These are phyloP conservation scores for Atlantisia rogersi DNA, from an alignment of 2,113 vertebrate species.

Conservation along the genomic window DNA sequence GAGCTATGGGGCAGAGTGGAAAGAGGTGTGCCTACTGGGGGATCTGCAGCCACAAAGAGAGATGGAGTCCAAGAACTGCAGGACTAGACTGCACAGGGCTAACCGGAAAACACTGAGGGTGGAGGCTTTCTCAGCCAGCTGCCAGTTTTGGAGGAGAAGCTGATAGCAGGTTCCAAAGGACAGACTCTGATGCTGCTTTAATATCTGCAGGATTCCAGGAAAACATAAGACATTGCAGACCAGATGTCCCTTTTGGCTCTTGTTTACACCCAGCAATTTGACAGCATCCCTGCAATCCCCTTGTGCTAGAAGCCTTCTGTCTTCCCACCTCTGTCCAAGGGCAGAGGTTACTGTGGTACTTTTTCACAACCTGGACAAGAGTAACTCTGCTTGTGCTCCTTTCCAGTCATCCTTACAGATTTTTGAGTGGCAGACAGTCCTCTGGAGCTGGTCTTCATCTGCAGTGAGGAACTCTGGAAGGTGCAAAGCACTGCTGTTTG, in stretches of 20 bases:
- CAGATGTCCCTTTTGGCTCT: neutral
- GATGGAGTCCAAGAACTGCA: neutral
- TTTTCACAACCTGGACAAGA: neutral
- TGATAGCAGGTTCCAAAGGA: neutral
- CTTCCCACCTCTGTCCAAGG: neutral
- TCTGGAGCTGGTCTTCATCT: neutral
- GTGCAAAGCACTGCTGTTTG: neutral
- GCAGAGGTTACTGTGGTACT: neutral
- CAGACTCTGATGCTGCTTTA: neutral
- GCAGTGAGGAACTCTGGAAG: neutral
- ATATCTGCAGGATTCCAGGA: neutral
- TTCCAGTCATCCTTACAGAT: neutral
- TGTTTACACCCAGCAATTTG: neutral
- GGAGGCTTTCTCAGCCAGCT: neutral
- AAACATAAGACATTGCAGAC: neutral
- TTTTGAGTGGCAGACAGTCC: neutral
- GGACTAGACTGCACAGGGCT: neutral
- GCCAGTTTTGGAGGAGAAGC: neutral
- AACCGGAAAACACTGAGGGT: neutral
- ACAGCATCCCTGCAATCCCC: neutral
- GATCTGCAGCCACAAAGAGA: neutral
- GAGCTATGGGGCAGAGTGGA: neutral
- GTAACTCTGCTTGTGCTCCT: neutral
- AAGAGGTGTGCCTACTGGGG: neutral
- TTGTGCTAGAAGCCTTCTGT: neutral